Evolutionary conservation across 2,888 invertebrate species (phyloP).

Genomic region (Halictus quadricinctus): DNA sequence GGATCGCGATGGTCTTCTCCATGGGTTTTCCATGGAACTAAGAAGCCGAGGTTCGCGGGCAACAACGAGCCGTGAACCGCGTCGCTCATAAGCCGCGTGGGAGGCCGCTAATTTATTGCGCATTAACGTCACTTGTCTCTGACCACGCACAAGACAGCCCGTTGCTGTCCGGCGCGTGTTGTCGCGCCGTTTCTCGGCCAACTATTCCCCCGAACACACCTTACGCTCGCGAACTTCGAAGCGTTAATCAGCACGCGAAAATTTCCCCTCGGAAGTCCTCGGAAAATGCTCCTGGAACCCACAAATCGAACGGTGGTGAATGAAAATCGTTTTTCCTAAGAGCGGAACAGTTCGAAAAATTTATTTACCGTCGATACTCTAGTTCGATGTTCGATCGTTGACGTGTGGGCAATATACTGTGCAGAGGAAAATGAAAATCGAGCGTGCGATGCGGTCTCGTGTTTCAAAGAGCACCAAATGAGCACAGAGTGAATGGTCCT

Average conservation of each 20-base stretch:
- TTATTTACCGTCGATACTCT: neutral
- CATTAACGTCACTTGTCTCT: conserved; percentile 81
- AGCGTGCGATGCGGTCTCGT: neutral
- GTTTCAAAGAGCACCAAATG: no score
- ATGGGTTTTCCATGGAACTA: conserved; percentile 25
- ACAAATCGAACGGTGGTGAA: neutral
- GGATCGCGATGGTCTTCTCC: conserved; percentile 25
- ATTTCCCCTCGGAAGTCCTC: neutral
- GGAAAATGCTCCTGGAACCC: neutral
- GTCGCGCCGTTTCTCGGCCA: conserved; percentile 31
- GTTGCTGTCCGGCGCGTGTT: conserved; percentile 40
- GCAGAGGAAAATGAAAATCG: neutral
- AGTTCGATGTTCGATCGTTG: no score
- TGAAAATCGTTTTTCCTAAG: neutral
- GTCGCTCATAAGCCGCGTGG: conserved; percentile 69
- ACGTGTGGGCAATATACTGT: no score
- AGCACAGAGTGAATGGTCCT: neutral
- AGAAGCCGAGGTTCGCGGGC: conserved; percentile 31
- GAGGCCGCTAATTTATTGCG: conserved; percentile 81
- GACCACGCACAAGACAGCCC: conserved; percentile 69
- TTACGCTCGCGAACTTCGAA: neutral
- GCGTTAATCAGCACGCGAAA: neutral
- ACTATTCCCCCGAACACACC: neutral
- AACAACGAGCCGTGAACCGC: conserved; percentile 32
- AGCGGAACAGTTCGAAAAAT: neutral